phyloP scores from a whole-genome alignment of 37 sponge, comb jelly and placozoan species.

The Cladorhizidae sp. region DNA sequence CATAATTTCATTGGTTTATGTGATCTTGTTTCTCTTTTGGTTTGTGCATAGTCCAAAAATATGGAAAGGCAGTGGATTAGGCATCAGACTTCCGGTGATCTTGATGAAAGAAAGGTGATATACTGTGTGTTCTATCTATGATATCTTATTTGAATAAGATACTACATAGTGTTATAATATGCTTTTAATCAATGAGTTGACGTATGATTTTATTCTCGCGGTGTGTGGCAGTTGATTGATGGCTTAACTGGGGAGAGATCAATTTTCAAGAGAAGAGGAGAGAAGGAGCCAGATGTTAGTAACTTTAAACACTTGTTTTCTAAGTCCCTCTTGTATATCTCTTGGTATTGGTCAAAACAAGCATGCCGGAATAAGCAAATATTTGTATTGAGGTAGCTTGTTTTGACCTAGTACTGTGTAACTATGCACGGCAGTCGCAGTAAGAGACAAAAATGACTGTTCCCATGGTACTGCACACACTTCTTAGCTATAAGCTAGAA shows the following conservation, averaged over 20 bases:
- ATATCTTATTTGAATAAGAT: neutral
- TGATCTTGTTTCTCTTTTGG: neutral
- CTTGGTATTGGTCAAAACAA: neutral
- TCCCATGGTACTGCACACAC: too few species aligned
- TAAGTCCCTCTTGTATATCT: too few species aligned
- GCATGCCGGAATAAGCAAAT: neutral
- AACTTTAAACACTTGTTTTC: too few species aligned
- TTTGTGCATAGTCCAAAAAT: conserved; percentile 59
- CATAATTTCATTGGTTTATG: too few species aligned
- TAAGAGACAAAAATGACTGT: too few species aligned
- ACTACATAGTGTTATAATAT: neutral
- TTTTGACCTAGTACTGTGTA: too few species aligned
- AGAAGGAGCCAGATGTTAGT: conserved; percentile 65
- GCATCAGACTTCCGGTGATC: conserved; percentile 90
- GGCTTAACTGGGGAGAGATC: conserved; percentile 88
- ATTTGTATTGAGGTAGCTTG: neutral
- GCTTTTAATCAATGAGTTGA: neutral
- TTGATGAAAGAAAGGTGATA: conserved; percentile 86
- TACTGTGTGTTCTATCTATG: neutral
- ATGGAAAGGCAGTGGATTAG: conserved; percentile 83
- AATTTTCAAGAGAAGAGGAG: conserved; percentile 83
- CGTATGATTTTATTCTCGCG: neutral
- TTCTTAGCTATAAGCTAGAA: too few species aligned
- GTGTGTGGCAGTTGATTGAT: conserved; percentile 63
- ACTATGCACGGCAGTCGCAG: too few species aligned